Evolutionary conservation across 2,113 vertebrate species (phyloP).

Genomic region (Perca fluviatilis): DNA sequence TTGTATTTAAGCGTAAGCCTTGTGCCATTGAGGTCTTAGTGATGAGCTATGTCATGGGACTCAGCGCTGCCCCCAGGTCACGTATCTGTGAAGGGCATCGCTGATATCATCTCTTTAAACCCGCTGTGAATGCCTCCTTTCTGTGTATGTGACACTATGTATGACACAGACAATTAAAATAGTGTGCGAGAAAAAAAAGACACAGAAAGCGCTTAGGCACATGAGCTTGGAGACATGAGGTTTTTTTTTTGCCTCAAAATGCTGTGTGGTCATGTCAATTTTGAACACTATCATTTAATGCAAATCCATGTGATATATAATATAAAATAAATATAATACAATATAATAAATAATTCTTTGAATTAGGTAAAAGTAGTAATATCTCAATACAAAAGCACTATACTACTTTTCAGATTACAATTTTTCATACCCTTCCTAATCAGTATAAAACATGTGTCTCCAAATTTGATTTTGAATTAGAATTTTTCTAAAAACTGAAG

Average conservation of each 20-base stretch:
- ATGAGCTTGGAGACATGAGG: neutral
- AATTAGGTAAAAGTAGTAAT: too few species aligned
- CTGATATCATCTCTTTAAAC: constrained; percentile 73
- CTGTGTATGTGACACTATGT: constrained; percentile 38
- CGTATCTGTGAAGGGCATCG: constrained; percentile 68
- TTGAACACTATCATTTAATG: neutral
- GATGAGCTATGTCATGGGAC: constrained; percentile 73
- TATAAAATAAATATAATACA: neutral
- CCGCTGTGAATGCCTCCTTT: constrained; percentile 63
- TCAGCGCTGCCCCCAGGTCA: constrained; percentile 66
- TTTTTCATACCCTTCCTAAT: neutral
- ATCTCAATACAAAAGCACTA: neutral
- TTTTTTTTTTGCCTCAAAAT: neutral
- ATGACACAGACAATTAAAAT: constrained; percentile 42
- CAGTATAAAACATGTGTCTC: neutral
- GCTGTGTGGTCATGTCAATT: neutral
- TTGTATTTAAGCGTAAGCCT: constrained; percentile 73
- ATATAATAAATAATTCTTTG: too few species aligned
- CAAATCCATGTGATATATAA: neutral
- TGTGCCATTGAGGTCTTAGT: constrained; percentile 67
- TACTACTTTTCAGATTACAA: neutral
- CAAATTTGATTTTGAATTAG: neutral
- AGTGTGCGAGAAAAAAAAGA: neutral
- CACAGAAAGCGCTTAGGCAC: too few species aligned
- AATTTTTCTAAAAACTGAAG: neutral